Evolutionary conservation across 2,888 invertebrate species (phyloP).

Genomic region (Lapara coniferarum): DNA sequence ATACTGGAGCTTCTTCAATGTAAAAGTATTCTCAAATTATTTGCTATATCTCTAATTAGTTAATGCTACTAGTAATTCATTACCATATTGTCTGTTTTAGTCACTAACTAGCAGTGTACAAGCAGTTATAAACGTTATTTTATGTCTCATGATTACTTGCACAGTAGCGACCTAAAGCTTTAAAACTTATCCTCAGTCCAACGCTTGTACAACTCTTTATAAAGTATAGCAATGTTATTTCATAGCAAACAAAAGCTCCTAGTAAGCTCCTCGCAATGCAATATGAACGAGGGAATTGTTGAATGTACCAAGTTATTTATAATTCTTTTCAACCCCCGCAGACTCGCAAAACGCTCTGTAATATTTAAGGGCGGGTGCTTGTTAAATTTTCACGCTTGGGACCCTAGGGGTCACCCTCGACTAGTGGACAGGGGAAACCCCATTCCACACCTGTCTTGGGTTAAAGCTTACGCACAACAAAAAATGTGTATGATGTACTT

Average conservation of each 20-base stretch:
- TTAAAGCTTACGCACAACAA: not conserved
- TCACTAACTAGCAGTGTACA: too few species aligned
- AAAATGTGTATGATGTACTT: not conserved
- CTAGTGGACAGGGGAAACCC: not conserved
- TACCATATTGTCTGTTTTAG: too few species aligned
- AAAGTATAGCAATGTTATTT: not conserved
- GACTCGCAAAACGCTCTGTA: constrained; percentile 33
- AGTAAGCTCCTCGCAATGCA: not conserved
- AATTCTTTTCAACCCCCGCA: constrained; percentile 33
- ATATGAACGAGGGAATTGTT: not conserved
- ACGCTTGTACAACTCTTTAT: too few species aligned
- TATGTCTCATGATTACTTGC: too few species aligned
- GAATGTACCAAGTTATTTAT: constrained; percentile 27
- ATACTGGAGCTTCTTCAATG: too few species aligned
- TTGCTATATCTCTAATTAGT: too few species aligned
- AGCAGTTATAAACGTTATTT: too few species aligned
- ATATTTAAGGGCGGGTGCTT: constrained; percentile 44
- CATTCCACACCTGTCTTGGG: not conserved
- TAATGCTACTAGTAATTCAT: too few species aligned
- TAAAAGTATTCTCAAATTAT: too few species aligned
- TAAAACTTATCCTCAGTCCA: too few species aligned
- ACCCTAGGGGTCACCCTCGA: not conserved
- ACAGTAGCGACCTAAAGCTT: too few species aligned
- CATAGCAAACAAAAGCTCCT: not conserved
- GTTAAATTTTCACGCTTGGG: constrained; percentile 70